phyloP scores from a whole-genome alignment of 2,888 invertebrate species.

The Hypolimnas misippus region DNA sequence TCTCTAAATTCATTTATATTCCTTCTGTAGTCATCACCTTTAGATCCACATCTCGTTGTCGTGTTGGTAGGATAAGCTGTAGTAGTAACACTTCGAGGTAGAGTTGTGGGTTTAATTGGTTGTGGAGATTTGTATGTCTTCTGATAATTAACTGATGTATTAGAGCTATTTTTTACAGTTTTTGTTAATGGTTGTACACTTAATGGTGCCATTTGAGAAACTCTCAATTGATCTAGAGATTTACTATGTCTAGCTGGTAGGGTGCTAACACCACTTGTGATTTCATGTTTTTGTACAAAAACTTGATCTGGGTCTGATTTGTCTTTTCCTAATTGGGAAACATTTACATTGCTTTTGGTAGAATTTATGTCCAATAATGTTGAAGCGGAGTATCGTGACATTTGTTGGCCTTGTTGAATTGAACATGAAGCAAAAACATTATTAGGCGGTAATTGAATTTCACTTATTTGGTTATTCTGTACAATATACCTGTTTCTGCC shows the following conservation, averaged over 20 bases:
- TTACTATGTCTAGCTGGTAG: constrained; percentile 91
- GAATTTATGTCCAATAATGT: constrained; percentile 79
- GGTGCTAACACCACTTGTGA: constrained; percentile 78
- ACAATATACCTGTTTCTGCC: constrained; percentile 80
- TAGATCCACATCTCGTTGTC: constrained; percentile 67
- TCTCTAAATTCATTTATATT: constrained; percentile 86
- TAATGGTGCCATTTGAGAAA: constrained; percentile 74
- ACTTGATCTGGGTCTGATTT: constrained; percentile 62
- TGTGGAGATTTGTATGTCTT: constrained; percentile 72
- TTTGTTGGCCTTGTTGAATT: constrained; percentile 74
- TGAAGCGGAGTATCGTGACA: constrained; percentile 85
- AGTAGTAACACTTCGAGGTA: constrained; percentile 79
- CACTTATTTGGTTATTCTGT: constrained; percentile 81
- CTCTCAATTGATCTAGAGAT: constrained; percentile 90
- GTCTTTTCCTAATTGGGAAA: constrained; percentile 62
- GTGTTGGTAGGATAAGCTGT: constrained; percentile 76
- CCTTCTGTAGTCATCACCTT: constrained; percentile 83
- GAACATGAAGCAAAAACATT: constrained; percentile 72
- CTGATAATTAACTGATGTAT: constrained; percentile 76
- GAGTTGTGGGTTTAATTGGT: constrained; percentile 76
- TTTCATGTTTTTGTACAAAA: constrained; percentile 70
- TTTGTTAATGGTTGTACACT: constrained; percentile 66
- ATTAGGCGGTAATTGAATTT: constrained; percentile 77
- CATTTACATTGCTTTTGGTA: constrained; percentile 59
- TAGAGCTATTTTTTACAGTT: constrained; percentile 68